Evolutionary conservation across 2,113 vertebrate genomes (phyloP).

Genomic region (Trichomycterus rosablanca): DNA sequence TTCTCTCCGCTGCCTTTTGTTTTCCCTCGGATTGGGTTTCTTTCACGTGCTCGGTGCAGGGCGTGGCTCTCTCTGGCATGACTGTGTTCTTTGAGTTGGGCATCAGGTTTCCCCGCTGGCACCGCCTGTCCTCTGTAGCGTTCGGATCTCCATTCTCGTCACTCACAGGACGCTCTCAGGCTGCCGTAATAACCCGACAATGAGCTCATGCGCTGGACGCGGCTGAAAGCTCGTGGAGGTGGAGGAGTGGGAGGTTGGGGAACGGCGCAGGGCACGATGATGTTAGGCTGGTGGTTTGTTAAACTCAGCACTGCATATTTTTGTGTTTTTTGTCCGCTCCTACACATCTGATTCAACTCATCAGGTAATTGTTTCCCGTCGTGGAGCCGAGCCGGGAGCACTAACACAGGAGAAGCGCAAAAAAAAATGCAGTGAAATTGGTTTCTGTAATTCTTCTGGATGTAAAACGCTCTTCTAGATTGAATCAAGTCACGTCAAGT

Average conservation of each 20-base stretch:
- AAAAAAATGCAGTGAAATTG: neutral
- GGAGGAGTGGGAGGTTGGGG: neutral
- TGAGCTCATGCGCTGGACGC: conserved; percentile 15
- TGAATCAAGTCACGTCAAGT: too few relatives aligned
- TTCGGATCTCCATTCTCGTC: conserved; percentile 2
- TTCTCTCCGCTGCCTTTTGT: neutral
- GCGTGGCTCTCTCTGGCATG: conserved; percentile 13
- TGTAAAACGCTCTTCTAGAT: too few relatives aligned
- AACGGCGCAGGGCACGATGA: neutral
- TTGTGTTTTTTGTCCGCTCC: neutral
- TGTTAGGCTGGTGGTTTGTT: neutral
- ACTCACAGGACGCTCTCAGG: conserved; percentile 2
- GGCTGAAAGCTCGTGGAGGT: neutral
- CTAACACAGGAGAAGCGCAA: too few relatives aligned
- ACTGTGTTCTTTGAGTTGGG: conserved; percentile 10
- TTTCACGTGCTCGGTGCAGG: conserved; percentile 4
- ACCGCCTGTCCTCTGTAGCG: conserved; percentile 20
- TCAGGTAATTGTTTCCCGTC: conserved; percentile 3
- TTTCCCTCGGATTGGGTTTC: neutral
- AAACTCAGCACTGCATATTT: neutral
- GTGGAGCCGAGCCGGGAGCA: neutral
- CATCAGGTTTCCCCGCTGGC: conserved; percentile 30
- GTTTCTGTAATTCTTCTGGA: too few relatives aligned
- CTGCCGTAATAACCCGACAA: conserved; percentile 20
- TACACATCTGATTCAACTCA: conserved; percentile 1